Evolutionary conservation across 1,140 invertebrate species (phyloP).

Genomic region (Sinella curviseta): DNA sequence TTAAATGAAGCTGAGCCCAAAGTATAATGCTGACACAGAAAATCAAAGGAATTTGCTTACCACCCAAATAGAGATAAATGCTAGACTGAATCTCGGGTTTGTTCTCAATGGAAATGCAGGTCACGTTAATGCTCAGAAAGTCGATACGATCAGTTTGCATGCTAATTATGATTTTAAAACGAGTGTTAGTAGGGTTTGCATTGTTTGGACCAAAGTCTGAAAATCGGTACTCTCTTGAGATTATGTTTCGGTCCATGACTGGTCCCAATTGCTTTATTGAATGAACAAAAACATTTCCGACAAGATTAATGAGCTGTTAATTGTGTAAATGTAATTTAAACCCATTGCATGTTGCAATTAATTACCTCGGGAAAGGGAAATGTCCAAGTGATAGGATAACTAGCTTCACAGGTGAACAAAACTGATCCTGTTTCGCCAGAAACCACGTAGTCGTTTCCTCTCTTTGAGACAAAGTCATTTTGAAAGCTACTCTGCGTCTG

Average conservation of each 20-base stretch:
- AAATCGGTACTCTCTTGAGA: too few relatives aligned
- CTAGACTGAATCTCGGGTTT: not conserved
- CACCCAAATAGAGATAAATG: not conserved
- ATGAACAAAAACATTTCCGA: too few relatives aligned
- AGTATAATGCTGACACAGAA: too few relatives aligned
- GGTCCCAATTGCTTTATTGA: too few relatives aligned
- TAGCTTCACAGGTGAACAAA: not conserved
- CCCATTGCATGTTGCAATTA: not conserved
- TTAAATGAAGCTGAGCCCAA: too few relatives aligned
- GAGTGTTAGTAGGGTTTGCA: too few relatives aligned
- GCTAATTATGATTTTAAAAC: too few relatives aligned
- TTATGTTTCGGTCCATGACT: too few relatives aligned
- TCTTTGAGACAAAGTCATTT: not conserved
- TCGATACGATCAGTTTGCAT: not conserved
- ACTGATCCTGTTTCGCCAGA: not conserved
- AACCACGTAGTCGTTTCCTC: not conserved
- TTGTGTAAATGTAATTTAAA: not conserved
- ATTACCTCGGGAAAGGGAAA: not conserved
- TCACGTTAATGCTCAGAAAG: not conserved
- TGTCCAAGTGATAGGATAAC: not conserved
- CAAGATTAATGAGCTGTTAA: not conserved
- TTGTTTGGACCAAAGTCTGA: too few relatives aligned
- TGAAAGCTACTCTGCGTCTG: too few relatives aligned
- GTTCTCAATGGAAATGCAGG: not conserved
- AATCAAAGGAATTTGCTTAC: too few relatives aligned